phyloP scores from a whole-genome alignment of 1,140 invertebrate genomes.

The Dreissena rostriformis region DNA sequence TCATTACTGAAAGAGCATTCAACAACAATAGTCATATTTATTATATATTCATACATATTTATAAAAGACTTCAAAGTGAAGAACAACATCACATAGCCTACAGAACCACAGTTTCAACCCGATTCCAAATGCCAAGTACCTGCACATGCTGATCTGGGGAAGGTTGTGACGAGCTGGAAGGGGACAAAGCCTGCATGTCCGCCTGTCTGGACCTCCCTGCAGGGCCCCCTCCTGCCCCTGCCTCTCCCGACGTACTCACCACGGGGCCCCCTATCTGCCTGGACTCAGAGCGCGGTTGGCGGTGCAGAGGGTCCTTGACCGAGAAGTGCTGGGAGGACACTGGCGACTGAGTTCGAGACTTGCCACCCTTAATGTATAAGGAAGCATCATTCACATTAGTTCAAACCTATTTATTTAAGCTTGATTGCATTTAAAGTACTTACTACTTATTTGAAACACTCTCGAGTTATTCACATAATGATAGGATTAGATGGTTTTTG shows the following conservation, averaged over 20 bases:
- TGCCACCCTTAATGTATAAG: not conserved
- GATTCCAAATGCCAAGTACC: slow-evolving; percentile 5
- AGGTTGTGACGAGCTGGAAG: slow-evolving; percentile 55
- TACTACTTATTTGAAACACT: no score
- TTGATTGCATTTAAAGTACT: no score
- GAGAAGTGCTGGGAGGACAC: slow-evolving; percentile 35
- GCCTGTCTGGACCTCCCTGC: not conserved
- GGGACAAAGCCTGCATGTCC: slow-evolving; percentile 30
- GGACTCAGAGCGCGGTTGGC: slow-evolving; percentile 27
- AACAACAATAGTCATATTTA: no score
- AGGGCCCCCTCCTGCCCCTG: not conserved
- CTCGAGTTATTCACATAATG: no score
- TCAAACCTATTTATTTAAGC: no score
- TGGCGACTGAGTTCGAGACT: slow-evolving; percentile 44
- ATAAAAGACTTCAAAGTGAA: no score
- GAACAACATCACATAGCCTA: no score
- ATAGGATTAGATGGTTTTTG: no score
- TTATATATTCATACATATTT: no score
- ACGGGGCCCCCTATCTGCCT: slow-evolving; percentile 14
- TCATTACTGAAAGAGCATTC: no score
- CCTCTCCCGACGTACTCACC: slow-evolving; percentile 42
- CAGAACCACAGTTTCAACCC: no score
- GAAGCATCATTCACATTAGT: slow-evolving; percentile 48
- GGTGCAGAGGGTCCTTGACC: slow-evolving; percentile 37
- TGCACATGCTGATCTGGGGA: slow-evolving; percentile 48